These are phyloP conservation scores for Xerus inauris DNA, from an alignment of 2,113 vertebrate genomes.

Conservation along the genomic window DNA sequence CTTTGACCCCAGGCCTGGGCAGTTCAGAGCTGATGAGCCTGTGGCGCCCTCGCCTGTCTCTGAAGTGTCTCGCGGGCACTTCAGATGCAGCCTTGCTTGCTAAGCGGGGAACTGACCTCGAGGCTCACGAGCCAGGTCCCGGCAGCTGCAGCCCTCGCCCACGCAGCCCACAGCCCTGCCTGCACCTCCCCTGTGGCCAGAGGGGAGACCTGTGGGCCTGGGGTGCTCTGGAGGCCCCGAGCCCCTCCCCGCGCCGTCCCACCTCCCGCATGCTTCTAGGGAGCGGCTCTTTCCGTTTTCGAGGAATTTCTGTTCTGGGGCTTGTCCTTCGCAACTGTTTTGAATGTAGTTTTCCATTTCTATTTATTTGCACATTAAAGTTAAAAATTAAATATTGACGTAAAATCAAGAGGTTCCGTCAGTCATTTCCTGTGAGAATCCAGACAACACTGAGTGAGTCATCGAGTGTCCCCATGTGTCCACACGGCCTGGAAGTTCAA, in stretches of 20 bases:
- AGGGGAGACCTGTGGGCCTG: background rate
- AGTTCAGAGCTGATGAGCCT: rapidly evolving
- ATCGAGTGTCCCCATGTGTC: background rate
- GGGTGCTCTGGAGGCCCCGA: background rate
- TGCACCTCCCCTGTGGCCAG: background rate
- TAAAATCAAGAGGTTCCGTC: conserved; percentile 53
- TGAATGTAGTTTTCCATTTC: conserved; percentile 88
- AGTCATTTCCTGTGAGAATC: background rate
- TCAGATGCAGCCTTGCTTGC: conserved; percentile 78
- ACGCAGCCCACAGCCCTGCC: no score
- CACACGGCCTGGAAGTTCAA: no score
- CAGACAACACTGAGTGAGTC: no score
- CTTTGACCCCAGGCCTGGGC: conserved; percentile 39
- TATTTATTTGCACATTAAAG: conserved; percentile 92
- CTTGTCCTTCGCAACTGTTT: conserved; percentile 87
- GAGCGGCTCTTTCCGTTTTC: conserved; percentile 50
- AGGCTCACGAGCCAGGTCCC: conserved; percentile 22
- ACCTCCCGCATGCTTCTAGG: conserved; percentile 70
- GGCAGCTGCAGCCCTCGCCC: background rate
- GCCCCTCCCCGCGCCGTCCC: background rate
- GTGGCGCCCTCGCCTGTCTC: conserved; percentile 16
- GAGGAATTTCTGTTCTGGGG: conserved; percentile 82
- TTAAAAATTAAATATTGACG: conserved; percentile 86
- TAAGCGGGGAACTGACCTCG: conserved; percentile 79
- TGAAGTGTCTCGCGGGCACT: conserved; percentile 35